Evolutionary conservation across 1,140 invertebrate genomes (phyloP).

Genomic region (Pomacea maculata): DNA sequence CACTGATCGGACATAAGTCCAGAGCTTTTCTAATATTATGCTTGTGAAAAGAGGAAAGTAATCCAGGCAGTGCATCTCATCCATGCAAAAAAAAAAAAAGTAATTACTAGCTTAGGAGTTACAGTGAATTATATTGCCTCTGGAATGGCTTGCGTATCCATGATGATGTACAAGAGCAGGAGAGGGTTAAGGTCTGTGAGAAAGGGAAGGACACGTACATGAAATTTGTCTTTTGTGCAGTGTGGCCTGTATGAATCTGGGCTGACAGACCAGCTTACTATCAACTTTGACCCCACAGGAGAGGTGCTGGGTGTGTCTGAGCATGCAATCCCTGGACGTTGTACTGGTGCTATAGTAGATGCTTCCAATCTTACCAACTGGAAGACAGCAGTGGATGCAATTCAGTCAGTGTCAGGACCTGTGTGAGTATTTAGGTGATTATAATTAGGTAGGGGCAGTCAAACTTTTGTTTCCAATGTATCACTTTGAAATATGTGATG

Average conservation of each 20-base stretch:
- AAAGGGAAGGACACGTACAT: too few species aligned
- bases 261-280: conserved; percentile 76
- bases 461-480: too few species aligned
- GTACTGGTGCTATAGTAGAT: conserved; percentile 41
- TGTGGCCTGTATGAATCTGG: conserved; percentile 73
- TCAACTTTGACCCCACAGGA: conserved; percentile 78
- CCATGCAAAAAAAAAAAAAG: too few species aligned
- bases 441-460: neutral
- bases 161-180: neutral
- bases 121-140: neutral
- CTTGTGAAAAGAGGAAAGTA: too few species aligned
- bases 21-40: too few species aligned
- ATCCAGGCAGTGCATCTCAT: too few species aligned
- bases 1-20: too few species aligned
- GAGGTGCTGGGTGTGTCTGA: conserved; percentile 76
- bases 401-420: conserved; percentile 78
- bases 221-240: conserved; percentile 51
- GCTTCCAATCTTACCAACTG: conserved; percentile 67
- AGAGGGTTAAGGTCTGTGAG: too few species aligned
- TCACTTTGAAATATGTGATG: too few species aligned
- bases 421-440: conserved; percentile 69
- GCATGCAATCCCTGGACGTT: conserved; percentile 57
- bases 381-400: conserved; percentile 78
- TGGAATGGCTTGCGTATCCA: neutral
- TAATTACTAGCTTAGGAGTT: too few species aligned